Conservation (phyloP, 2,797 vertebrate genomes). For the Mormyrus proboscirostris region DNA sequence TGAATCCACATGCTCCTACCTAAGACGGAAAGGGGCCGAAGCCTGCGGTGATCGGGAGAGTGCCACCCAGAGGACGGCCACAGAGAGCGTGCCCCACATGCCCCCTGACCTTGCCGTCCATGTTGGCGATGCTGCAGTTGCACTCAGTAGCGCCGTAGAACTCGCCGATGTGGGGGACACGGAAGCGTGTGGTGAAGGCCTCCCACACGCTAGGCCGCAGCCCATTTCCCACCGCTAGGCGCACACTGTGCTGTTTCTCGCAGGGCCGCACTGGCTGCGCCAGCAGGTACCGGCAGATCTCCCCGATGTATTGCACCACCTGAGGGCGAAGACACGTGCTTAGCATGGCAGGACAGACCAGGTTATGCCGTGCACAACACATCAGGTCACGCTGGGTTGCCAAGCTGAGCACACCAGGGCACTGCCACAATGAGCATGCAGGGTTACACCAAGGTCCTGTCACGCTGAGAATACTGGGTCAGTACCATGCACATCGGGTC, state of each 20-base stretch:
- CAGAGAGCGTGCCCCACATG: not conserved
- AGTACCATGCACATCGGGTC: not conserved
- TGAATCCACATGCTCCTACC: constrained; percentile 82
- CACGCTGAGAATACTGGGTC: not conserved
- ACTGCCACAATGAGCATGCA: not conserved
- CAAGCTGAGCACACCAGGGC: not conserved
- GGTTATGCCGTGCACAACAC: not conserved
- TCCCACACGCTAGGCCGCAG: constrained; percentile 75
- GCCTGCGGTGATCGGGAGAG: not conserved
- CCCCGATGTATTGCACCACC: constrained; percentile 85
- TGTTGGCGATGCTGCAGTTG: constrained; percentile 85
- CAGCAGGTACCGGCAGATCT: constrained; percentile 82
- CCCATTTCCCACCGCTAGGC: constrained; percentile 77
- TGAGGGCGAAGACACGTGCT: constrained; percentile 33
- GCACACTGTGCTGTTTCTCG: constrained; percentile 63
- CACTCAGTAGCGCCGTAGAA: constrained; percentile 88
- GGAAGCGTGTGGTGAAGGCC: constrained; percentile 72
- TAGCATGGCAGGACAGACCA: not conserved
- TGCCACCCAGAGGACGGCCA: not conserved
- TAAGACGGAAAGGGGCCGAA: not conserved
- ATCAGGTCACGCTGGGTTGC: not conserved
- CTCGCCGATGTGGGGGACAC: constrained; percentile 69
- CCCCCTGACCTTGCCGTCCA: constrained; percentile 73
- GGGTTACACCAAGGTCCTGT: not conserved
- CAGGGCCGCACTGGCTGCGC: constrained; percentile 61